These are phyloP conservation scores for Lagenorhynchus albirostris DNA, from an alignment of 2,113 vertebrate genomes.

Conservation along the genomic window DNA sequence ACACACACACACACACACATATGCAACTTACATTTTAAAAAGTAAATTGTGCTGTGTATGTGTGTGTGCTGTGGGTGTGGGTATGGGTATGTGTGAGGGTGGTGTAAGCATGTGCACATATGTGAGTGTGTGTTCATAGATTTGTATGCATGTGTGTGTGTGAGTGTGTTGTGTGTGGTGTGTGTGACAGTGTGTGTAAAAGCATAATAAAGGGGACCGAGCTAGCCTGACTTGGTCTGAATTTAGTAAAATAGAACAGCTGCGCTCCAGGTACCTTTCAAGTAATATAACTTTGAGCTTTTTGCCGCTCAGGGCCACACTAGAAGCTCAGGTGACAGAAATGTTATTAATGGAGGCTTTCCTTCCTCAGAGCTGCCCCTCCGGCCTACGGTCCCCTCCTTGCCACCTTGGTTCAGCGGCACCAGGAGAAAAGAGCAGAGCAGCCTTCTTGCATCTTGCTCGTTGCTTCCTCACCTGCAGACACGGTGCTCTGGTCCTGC, in stretches of 20 bases:
- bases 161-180: background rate
- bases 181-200: background rate
- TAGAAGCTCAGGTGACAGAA: background rate
- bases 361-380: background rate
- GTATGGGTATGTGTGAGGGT: no score
- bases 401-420: background rate
- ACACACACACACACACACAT: background rate
- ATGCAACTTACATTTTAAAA: background rate
- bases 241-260: no score
- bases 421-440: no score
- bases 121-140: background rate
- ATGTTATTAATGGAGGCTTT: background rate
- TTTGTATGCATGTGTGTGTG: background rate
- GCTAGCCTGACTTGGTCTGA: background rate
- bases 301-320: background rate
- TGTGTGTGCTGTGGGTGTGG: background rate
- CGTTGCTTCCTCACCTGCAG: no score
- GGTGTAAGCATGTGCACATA: no score
- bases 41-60: no score
- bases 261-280: no score
- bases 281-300: background rate
- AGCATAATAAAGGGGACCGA: no score
- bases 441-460: rapidly evolving
- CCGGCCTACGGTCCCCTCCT: rapidly evolving
- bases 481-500: background rate